phyloP scores from a whole-genome alignment of 2,113 vertebrate genomes.

The Myocastor coypus region DNA sequence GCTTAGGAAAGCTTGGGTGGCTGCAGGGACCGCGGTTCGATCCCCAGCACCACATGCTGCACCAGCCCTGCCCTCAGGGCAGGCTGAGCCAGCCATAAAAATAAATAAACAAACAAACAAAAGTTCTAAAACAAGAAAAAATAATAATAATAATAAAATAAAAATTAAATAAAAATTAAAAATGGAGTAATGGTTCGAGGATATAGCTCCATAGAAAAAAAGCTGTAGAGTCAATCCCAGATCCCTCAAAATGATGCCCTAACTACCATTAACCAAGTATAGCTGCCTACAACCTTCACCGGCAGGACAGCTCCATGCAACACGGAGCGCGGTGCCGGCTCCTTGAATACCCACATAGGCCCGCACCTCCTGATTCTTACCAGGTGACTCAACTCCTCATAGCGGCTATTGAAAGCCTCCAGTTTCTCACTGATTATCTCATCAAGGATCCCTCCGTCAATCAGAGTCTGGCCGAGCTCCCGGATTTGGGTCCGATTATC shows the following conservation, averaged over 20 bases:
- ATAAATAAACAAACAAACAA: too few relatives aligned
- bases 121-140: too few relatives aligned
- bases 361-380: constrained; percentile 84
- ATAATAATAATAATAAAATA: too few relatives aligned
- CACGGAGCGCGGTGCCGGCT: not conserved
- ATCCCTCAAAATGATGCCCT: not conserved
- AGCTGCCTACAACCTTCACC: not conserved
- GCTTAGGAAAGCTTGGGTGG: too few relatives aligned
- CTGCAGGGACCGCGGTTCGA: too few relatives aligned
- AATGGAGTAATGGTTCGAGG: not conserved
- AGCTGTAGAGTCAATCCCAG: not conserved
- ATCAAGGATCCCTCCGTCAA: constrained; percentile 98
- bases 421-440: constrained; percentile 98
- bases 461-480: constrained; percentile 97
- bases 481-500: constrained; percentile 99
- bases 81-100: too few relatives aligned
- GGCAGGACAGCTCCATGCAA: not conserved
- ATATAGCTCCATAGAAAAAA: not conserved
- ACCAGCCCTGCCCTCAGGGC: too few relatives aligned
- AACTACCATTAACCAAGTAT: not conserved
- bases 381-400: constrained; percentile 94
- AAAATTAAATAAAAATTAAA: not conserved
- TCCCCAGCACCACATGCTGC: too few relatives aligned
- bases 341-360: not conserved
- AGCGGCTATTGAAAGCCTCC: constrained; percentile 94